Base-by-base conservation (phyloP, 2,888 invertebrate species). In the Escarpia spicata region DNA sequence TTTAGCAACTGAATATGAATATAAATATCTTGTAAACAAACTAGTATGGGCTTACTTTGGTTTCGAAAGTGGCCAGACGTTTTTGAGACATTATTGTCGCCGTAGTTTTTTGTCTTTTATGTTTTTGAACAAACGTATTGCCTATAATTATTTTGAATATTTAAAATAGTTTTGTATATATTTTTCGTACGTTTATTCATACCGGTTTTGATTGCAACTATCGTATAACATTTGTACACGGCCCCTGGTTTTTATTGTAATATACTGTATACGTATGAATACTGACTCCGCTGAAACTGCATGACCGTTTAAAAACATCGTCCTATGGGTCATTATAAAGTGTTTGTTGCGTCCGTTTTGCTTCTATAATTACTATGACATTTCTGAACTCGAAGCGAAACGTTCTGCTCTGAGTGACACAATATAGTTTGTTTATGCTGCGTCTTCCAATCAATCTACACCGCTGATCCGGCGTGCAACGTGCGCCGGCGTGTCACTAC, bases 281-380 rank as follows among this genome's bases (percentile, higher is more conserved):
- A n/a, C 26, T 6, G 75, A 26, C 10, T 75, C 75, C 6, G 75
- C 52, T 15, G 2, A 52, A 9, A 52, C 52, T 15, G 52, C 52
- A 15, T 52, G 52, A 52, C 52, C 2, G 19, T 75, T 75, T 75
- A 75, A 26, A 75, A 75, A n/a, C 75, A 75, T 19, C 75, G 75
- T 75, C 75, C 75, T 15, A 6, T 3, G 19, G 75, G 6, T 75
- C 75, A 75, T 26, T 19, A 19, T 26, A 75, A 19, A n/a, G 3
- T 75, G 75, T 75, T 75, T 75, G n/a, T 75, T 26, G 19, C 75
- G 19, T 75, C 75, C 19, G 75, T 75, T 75, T 75, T n/a, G n/a
- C n/a, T 26, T 75, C 75, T 75, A 75, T 75, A 75, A 19, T 75
- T 75, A 75, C 75, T 75, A n/a, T 75, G 75, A 75, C 75, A 75